Conservation (phyloP, 2,797 vertebrate species). For the Sternotherus odoratus region DNA sequence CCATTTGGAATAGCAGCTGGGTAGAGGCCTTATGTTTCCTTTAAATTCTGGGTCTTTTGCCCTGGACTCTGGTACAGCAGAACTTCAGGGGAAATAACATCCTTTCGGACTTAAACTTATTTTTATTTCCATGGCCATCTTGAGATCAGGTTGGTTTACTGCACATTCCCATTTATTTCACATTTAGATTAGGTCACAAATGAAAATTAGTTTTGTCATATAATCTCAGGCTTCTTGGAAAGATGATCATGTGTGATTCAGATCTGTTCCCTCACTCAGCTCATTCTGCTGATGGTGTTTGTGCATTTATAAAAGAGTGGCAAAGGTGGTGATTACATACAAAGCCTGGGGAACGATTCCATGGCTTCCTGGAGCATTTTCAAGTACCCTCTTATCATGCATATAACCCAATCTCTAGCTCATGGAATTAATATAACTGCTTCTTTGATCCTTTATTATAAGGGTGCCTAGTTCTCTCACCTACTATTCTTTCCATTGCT, state of each 20-base stretch:
- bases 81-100: not conserved
- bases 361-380: not conserved
- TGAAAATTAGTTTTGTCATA: not conserved
- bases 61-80: not conserved
- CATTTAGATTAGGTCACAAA: not conserved
- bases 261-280: not conserved
- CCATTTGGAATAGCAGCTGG: not conserved
- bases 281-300: not conserved
- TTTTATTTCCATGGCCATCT: not conserved
- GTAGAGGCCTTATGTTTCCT: not conserved
- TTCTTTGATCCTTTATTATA: not conserved
- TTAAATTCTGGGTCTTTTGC: not conserved
- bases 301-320: not conserved
- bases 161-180: not conserved
- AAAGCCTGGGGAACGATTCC: not conserved
- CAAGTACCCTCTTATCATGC: not conserved
- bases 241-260: not conserved
- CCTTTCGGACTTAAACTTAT: not conserved
- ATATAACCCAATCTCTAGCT: not conserved
- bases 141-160: slow-evolving; percentile 20
- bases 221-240: not conserved
- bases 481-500: not conserved
- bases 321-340: not conserved
- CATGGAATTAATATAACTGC: not conserved
- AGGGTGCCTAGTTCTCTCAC: not conserved